Conservation (phyloP, 1,140 invertebrate species). For the Sinella curviseta region DNA sequence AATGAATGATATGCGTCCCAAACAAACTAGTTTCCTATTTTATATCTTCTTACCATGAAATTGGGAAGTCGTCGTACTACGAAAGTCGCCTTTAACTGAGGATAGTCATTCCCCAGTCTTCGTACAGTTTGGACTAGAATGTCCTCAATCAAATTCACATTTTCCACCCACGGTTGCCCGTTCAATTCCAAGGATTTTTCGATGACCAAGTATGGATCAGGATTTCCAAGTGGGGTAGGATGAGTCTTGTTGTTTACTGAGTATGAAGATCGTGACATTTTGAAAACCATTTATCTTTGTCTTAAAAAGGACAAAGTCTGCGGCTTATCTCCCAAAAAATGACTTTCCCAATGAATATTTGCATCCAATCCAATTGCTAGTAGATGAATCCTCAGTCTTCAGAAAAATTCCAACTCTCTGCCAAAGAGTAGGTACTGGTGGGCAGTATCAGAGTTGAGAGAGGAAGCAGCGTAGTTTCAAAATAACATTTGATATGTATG, state of each 20-base stretch:
- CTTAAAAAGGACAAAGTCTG: too few species aligned
- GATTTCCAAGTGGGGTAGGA: background rate
- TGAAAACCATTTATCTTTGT: too few species aligned
- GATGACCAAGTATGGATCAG: conserved; percentile 31
- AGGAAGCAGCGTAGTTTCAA: too few species aligned
- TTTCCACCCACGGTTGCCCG: conserved; percentile 43
- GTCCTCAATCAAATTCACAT: conserved; percentile 43
- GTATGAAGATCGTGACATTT: background rate
- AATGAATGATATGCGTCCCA: background rate
- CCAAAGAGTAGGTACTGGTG: too few species aligned
- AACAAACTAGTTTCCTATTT: background rate
- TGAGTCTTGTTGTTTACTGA: background rate
- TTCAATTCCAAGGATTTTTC: conserved; percentile 34
- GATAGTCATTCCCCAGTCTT: background rate
- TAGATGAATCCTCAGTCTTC: too few species aligned
- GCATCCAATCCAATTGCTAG: too few species aligned
- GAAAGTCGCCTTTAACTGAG: conserved; percentile 30
- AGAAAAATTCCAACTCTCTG: too few species aligned
- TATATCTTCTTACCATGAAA: conserved; percentile 39
- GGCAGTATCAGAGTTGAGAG: too few species aligned
- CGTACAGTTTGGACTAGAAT: conserved; percentile 32
- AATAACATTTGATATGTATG: too few species aligned
- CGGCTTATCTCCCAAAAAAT: too few species aligned
- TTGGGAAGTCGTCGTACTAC: conserved; percentile 42
- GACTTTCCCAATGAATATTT: too few species aligned